These are phyloP conservation scores for Clarias pachynema DNA, from an alignment of 2,797 vertebrate genomes.

Conservation along the genomic window DNA sequence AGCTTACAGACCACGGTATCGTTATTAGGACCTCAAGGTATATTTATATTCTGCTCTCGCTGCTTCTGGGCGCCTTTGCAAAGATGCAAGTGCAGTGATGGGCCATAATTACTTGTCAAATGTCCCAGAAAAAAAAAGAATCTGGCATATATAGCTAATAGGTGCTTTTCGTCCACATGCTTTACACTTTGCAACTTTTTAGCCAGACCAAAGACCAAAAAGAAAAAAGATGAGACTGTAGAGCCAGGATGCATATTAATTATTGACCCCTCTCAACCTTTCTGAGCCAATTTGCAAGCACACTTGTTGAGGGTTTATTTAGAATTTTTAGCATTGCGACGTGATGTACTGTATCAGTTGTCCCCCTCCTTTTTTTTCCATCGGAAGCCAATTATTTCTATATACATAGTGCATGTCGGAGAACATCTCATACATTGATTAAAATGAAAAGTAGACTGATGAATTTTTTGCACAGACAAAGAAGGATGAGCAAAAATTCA, in stretches of 20 bases:
- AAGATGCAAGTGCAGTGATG: conserved; percentile 53
- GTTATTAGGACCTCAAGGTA: conserved; percentile 53
- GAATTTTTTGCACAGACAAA: too few relatives aligned
- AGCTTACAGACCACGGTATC: conserved; percentile 52
- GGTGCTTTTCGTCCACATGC: conserved; percentile 5
- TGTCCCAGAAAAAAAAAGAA: conserved; percentile 17
- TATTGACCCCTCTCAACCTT: conserved; percentile 9
- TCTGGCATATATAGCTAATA: conserved; percentile 6
- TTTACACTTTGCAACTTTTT: neutral
- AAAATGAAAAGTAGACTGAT: neutral
- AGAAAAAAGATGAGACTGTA: neutral
- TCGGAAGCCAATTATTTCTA: conserved; percentile 3
- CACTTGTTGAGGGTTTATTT: neutral
- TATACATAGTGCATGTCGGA: neutral
- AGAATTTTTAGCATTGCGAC: neutral
- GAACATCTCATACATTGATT: neutral
- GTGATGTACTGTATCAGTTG: neutral
- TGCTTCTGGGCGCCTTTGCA: conserved; percentile 41
- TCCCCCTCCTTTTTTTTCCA: neutral
- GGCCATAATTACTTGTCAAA: conserved; percentile 56
- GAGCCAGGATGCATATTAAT: neutral
- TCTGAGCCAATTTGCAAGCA: neutral
- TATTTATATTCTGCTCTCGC: conserved; percentile 53
- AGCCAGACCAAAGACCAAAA: neutral
- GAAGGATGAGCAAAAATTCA: neutral